phyloP scores from a whole-genome alignment of 1,140 invertebrate species.

The Drosophila bocqueti region DNA sequence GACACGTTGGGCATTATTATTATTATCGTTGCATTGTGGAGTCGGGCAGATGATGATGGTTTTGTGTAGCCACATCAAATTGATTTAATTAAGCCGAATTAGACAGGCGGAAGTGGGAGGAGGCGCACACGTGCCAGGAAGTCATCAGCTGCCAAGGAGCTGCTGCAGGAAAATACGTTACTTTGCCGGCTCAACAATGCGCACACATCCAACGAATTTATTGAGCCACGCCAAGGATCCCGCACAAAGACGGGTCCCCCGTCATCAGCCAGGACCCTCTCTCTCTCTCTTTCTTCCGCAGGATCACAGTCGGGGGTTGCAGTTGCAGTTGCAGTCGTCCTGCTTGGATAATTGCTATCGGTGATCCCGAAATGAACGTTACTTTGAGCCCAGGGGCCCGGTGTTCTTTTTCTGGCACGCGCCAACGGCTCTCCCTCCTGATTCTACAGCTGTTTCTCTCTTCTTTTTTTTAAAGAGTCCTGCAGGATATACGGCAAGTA shows the following conservation, averaged over 20 bases:
- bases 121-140: constrained; percentile 75
- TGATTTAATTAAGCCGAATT: constrained; percentile 77
- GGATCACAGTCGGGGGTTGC: constrained; percentile 51
- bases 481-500: constrained; percentile 28
- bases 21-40: constrained; percentile 32
- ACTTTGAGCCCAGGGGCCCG: constrained; percentile 67
- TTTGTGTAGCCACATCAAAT: constrained; percentile 65
- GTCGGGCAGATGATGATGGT: constrained; percentile 47
- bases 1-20: constrained; percentile 32
- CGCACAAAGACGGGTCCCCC: constrained; percentile 34
- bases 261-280: constrained; percentile 31
- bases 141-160: constrained; percentile 38
- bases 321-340: constrained; percentile 51
- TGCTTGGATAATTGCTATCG: constrained; percentile 73
- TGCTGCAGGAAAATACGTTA: constrained; percentile 65
- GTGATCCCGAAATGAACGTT: constrained; percentile 76
- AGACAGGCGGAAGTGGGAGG: constrained; percentile 54
- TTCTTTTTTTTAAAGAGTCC: constrained; percentile 27
- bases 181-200: constrained; percentile 52
- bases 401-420: constrained; percentile 69
- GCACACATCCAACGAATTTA: constrained; percentile 18
- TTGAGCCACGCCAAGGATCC: constrained; percentile 40
- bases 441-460: constrained; percentile 26
- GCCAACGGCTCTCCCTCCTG: constrained; percentile 51
- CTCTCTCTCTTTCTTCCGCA: constrained; percentile 6